A percentile compares a stretch with the other conserved stretches of the same genome.
Evolutionary conservation across 1,140 invertebrate species (phyloP).

Genomic region (Drosophila mayri): DNA sequence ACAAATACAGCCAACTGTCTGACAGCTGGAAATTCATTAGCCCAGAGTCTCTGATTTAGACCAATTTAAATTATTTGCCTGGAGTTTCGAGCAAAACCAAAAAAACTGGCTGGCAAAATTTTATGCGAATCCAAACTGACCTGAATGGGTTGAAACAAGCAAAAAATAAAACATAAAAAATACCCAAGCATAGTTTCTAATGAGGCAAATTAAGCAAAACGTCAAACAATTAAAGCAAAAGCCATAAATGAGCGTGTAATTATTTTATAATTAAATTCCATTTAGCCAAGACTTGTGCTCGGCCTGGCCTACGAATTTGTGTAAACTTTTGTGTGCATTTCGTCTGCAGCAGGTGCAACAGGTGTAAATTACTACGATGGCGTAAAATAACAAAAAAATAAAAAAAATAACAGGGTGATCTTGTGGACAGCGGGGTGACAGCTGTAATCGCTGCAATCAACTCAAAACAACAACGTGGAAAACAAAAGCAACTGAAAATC

Average conservation of each 20-base stretch:
- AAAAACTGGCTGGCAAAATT: conserved; percentile 19
- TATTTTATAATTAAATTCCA: conserved; percentile 82
- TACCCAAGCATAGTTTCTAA: conserved; percentile 67
- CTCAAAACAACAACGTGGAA: conserved; percentile 38
- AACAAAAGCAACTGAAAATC: conserved; percentile 45
- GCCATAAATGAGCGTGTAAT: conserved; percentile 78
- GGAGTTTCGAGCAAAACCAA: conserved; percentile 20
- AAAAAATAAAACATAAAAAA: conserved; percentile 7
- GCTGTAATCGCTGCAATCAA: conserved; percentile 70
- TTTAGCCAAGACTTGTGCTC: conserved; percentile 66
- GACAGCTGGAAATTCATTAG: conserved; percentile 28
- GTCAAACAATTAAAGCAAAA: conserved; percentile 80
- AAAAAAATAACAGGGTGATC: conserved; percentile 7
- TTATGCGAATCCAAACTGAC: conserved; percentile 45
- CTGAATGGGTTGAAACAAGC: conserved; percentile 45
- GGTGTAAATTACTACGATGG: conserved; percentile 68
- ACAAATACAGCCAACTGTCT: conserved; percentile 14
- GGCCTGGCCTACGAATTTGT: conserved; percentile 57
- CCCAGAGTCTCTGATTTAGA: conserved; percentile 37
- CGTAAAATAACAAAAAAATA: conserved; percentile 4
- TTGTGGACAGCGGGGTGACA: conserved; percentile 36
- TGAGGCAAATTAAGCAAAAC: conserved; percentile 79
- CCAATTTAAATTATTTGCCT: conserved; percentile 61
- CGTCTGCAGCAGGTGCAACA: conserved; percentile 66
- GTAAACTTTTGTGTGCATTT: conserved; percentile 55